Percentiles rank a stretch among this genome's conserved stretches.
Conservation (phyloP, 2,797 vertebrate species). For the Tragelaphus oryx region DNA sequence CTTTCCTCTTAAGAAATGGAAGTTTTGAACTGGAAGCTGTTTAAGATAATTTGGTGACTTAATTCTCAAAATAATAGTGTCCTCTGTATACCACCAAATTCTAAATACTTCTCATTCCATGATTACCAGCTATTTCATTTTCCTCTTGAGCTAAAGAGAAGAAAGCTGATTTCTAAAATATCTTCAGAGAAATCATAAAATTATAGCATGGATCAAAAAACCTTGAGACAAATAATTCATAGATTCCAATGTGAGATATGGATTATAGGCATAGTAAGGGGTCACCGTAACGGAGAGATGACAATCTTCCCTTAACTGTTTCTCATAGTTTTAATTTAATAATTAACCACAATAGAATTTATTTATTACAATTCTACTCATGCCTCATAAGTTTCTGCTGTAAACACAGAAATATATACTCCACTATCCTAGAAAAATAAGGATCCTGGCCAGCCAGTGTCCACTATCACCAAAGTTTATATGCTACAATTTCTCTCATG, state of each 20-base stretch:
- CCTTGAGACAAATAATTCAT: neutral
- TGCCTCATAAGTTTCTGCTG: constrained; percentile 44
- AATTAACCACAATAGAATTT: constrained; percentile 52
- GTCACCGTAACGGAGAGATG: constrained; percentile 22
- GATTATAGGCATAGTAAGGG: neutral
- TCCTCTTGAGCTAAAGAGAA: neutral
- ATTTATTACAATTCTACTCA: constrained; percentile 50
- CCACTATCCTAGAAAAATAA: constrained; percentile 30
- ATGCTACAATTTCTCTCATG: neutral
- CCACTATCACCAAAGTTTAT: neutral
- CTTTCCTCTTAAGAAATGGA: neutral
- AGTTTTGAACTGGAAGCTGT: neutral
- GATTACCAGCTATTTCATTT: neutral
- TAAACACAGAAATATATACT: constrained; percentile 19
- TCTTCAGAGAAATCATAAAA: constrained; percentile 17
- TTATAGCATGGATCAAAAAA: neutral
- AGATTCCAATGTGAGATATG: neutral
- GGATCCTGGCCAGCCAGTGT: neutral
- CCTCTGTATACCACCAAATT: neutral
- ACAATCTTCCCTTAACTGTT: constrained; percentile 45
- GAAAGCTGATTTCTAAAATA: constrained; percentile 34
- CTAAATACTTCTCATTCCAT: constrained; percentile 4
- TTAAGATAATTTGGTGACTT: constrained; percentile 8
- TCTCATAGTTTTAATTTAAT: constrained; percentile 59
- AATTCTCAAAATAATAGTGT: constrained; percentile 21